A percentile compares a stretch with the other conserved stretches of the same genome.
phyloP scores from a whole-genome alignment of 2,888 invertebrate genomes.

The Falcaria lacertinaria region DNA sequence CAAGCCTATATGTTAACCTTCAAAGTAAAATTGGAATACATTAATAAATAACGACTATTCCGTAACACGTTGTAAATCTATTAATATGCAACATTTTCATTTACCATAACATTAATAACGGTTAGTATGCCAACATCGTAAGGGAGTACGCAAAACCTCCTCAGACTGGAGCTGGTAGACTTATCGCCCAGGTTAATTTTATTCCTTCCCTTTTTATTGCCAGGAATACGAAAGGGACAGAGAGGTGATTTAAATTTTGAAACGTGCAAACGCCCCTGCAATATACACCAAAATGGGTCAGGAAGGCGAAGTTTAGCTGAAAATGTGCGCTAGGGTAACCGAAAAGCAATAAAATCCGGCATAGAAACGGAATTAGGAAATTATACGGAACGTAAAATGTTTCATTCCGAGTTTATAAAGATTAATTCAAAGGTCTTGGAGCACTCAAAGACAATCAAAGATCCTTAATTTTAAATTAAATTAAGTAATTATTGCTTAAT shows the following conservation, averaged over 20 bases:
- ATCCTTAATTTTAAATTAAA: not conserved
- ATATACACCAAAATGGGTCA: slow-evolving; percentile 76
- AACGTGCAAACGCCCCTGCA: slow-evolving; percentile 57
- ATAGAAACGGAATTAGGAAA: slow-evolving; percentile 61
- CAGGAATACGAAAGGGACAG: slow-evolving; percentile 42
- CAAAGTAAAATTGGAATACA: too few relatives aligned
- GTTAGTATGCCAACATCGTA: slow-evolving; percentile 14
- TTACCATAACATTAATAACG: slow-evolving; percentile 2
- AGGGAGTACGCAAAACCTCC: slow-evolving; percentile 31
- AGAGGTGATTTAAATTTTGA: slow-evolving; percentile 56
- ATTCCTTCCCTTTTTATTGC: slow-evolving; percentile 39
- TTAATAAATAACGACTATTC: too few relatives aligned
- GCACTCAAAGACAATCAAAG: not conserved
- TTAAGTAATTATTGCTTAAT: too few relatives aligned
- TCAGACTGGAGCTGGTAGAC: slow-evolving; percentile 58
- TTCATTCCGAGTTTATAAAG: slow-evolving; percentile 18
- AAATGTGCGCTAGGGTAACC: slow-evolving; percentile 64
- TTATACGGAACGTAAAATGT: slow-evolving; percentile 43
- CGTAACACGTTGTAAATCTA: not conserved
- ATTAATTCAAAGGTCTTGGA: slow-evolving; percentile 5
- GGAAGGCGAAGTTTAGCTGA: slow-evolving; percentile 76
- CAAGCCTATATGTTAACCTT: too few relatives aligned
- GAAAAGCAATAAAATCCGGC: slow-evolving; percentile 65
- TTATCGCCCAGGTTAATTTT: slow-evolving; percentile 32
- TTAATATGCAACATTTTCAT: not conserved